Percentiles rank a stretch among this genome's conserved stretches.
These are phyloP conservation scores for Nomia melanderi DNA, from an alignment of 1,140 invertebrate species.

Conservation along the genomic window DNA sequence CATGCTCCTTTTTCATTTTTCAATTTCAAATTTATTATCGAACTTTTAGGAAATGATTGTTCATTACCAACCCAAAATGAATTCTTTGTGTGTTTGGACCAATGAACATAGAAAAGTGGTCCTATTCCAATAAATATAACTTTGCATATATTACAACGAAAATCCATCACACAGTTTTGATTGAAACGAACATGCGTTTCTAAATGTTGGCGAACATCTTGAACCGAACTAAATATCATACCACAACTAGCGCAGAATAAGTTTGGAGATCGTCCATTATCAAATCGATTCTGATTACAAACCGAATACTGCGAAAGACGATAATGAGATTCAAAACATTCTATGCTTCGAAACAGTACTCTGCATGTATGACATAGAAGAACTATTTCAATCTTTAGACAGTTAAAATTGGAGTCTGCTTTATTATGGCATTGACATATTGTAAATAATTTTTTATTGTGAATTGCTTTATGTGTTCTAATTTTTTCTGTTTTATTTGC, in stretches of 20 bases:
- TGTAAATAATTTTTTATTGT: neutral
- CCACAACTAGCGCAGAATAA: slow-evolving; percentile 72
- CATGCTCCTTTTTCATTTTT: neutral
- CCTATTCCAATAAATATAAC: slow-evolving; percentile 74
- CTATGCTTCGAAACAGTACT: slow-evolving; percentile 67
- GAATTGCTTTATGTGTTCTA: neutral
- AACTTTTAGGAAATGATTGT: slow-evolving; percentile 70
- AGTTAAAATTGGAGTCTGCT: slow-evolving; percentile 14
- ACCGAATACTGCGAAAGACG: slow-evolving; percentile 18
- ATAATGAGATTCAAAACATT: slow-evolving; percentile 75
- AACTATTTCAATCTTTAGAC: slow-evolving; percentile 74
- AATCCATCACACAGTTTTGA: slow-evolving; percentile 50
- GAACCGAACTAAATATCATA: slow-evolving; percentile 54
- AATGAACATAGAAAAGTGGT: slow-evolving; percentile 72
- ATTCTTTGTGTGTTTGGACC: slow-evolving; percentile 71
- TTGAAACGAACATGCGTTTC: slow-evolving; percentile 60
- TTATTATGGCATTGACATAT: slow-evolving; percentile 73
- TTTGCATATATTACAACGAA: slow-evolving; percentile 75
- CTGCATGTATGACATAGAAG: slow-evolving; percentile 70
- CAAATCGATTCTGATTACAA: slow-evolving; percentile 57
- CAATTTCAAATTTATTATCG: slow-evolving; percentile 38
- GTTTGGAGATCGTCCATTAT: slow-evolving; percentile 53
- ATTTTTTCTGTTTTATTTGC: neutral
- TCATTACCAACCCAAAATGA: slow-evolving; percentile 66
- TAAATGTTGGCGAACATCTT: slow-evolving; percentile 69